Evolutionary conservation across 2,113 vertebrate species (phyloP), one percentile per base, ranked within the genome.

Genomic region (Zeus faber): DNA sequence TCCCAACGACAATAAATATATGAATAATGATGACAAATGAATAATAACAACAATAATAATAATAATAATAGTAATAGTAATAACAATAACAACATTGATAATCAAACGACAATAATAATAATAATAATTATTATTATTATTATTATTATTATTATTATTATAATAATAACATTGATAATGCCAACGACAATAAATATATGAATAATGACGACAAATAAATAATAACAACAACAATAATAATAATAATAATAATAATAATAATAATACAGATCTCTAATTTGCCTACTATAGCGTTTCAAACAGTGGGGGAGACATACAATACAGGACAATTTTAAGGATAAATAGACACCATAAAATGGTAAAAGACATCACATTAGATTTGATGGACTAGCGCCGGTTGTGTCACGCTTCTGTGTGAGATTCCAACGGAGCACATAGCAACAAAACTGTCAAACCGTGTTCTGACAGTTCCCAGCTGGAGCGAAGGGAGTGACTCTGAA

Each of bases 401-500:
- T 37, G 13, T 10, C 10, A 17, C 5, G 5, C 5, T 7, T 9
- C 6, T 9, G 8, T 33, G n/a, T 35, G 11, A 3, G 7, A 39
- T 35, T 49, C 4, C 46, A 49, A 18, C 18, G 48, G 18, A 20
- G 37, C 5, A 16, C 14, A n/a, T 7, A 20, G 6, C 40, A 18
- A 16, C 21, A 2, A 1, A 16, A 16, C 14, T 49, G 16, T 31
- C 26, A 29, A 31, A 23, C 4, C 24, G n/a, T n/a, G n/a, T n/a
- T 57, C 37, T 57, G 54, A 57, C 62, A 39, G 31, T 25, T 54
- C 52, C 16, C 46, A 54, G 35, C 21, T 66, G 54, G 40, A 21
- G 9, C 23, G 16, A 18, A 57, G 40, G 64, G 67, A 71, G 67
- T 48, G 21, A 64, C 65, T 8, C 23, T 48, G 23, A 48, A 11